Conservation (phyloP, 37 sponge, comb jelly and placozoan genomes). For the Hexactinellida sp. region DNA sequence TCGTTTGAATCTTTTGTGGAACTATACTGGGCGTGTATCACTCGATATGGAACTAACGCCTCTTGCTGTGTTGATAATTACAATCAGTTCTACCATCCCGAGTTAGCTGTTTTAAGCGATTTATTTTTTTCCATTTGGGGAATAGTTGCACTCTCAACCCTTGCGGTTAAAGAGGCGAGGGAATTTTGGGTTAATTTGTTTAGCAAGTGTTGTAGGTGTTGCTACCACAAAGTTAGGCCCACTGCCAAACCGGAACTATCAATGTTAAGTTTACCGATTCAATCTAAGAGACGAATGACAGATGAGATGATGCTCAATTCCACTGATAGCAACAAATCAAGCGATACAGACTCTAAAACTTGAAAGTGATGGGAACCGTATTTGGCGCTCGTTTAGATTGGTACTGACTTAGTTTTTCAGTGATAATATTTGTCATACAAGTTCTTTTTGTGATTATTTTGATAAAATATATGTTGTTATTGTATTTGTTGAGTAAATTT, state of each 20-base stretch:
- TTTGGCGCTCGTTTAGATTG: no score
- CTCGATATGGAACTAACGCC: background rate
- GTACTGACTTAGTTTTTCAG: no score
- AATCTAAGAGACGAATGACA: background rate
- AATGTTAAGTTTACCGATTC: background rate
- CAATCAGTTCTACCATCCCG: background rate
- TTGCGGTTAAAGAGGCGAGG: background rate
- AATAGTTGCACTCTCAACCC: background rate
- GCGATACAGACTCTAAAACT: background rate
- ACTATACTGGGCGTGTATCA: background rate
- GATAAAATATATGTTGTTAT: no score
- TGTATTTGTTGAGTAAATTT: no score
- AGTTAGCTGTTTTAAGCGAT: background rate
- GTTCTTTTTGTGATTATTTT: no score
- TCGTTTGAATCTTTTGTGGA: background rate
- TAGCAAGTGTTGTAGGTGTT: background rate
- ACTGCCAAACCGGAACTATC: background rate
- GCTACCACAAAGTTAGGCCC: no score
- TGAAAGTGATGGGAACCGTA: no score
- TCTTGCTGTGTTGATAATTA: background rate
- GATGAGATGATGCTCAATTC: background rate
- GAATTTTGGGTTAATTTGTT: background rate
- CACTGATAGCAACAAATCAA: background rate
- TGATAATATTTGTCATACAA: no score
- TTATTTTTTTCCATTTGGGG: background rate